Base-by-base conservation (phyloP, 1,140 invertebrate species). In the Hermatobates lingyangjiaoensis region DNA sequence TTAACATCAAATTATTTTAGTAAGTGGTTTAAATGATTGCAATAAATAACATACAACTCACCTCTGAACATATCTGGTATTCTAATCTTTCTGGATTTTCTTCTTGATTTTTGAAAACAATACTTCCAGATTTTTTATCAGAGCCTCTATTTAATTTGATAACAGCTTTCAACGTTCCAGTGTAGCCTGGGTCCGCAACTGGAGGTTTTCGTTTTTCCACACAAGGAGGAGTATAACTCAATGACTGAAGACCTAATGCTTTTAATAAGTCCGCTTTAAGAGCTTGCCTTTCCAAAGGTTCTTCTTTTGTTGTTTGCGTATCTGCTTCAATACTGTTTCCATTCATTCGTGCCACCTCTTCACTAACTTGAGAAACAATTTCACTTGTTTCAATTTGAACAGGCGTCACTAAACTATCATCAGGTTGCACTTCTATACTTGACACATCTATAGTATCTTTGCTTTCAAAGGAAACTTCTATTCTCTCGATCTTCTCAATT, bases 101-200 rank as follows among this genome's bases (percentile, higher is more conserved):
- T 49, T 54, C 53, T 2, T 48, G 15, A 45, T 48, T 50, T 28
- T 51, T 44, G 28, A 50, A 54, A 1, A 54, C 49, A 48, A 54
- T 54, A 20, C 45, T 45, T 44, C n/a, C n/a, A n/a, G n/a, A n/a
- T n/a, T 53, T 53, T 34, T 50, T 50, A 25, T 49, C 47, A 4
- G 47, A 48, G 27, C 39, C 18, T 20, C 48, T 49, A 26, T 54
- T 54, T 5, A 54, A 30, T 51, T 54, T 54, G 14, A 54, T 54
- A n/a, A 54, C 49, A 23, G 53, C 53, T 21, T 54, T 54, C n/a
- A 54, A 38, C 1, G 53, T 54, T 15, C 53, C 53, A 2, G 53
- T 54, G 40, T 54, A 54, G 18, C 53, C 53, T 27, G 49, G 47
- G 14, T 34, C 34, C 38, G 40, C 49, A 21, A 23, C 25, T 48